A percentile compares a stretch with the other conserved stretches of the same genome.
These are phyloP conservation scores for Trichogramma pretiosum DNA, from an alignment of 1,140 invertebrate species.

Conservation along the genomic window DNA sequence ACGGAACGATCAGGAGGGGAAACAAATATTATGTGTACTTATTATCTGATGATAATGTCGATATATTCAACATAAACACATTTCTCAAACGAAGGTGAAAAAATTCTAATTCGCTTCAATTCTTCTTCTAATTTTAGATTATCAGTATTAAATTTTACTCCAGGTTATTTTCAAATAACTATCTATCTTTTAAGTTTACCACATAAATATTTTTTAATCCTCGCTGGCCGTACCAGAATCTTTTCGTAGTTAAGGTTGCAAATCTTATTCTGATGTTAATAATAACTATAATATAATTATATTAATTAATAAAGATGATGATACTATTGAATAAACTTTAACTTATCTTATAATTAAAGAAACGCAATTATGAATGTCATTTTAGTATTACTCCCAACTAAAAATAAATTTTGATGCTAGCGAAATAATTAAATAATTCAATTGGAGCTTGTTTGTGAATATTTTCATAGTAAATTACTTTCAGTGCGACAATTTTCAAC, in stretches of 20 bases:
- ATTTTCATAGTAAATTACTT: too few relatives aligned
- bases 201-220: slow-evolving; percentile 44
- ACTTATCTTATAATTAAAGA: slow-evolving; percentile 4
- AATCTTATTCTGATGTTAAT: too few relatives aligned
- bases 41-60: slow-evolving; percentile 6
- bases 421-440: too few relatives aligned
- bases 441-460: too few relatives aligned
- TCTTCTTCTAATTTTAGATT: background rate
- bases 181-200: slow-evolving; percentile 1
- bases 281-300: slow-evolving; percentile 5
- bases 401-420: background rate
- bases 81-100: background rate
- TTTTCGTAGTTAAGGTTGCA: too few relatives aligned
- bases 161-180: too few relatives aligned
- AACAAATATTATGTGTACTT: slow-evolving; percentile 37
- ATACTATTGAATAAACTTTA: slow-evolving; percentile 13
- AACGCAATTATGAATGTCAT: slow-evolving; percentile 17
- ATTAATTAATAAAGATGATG: slow-evolving; percentile 14
- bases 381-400: slow-evolving; percentile 24
- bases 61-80: slow-evolving; percentile 19
- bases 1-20: slow-evolving; percentile 40
- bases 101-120: background rate
- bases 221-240: slow-evolving; percentile 39
- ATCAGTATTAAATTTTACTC: background rate
- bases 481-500: too few relatives aligned